Base-by-base conservation (phyloP, 2,888 invertebrate species). In the Eueremaeus valkanovi region DNA sequence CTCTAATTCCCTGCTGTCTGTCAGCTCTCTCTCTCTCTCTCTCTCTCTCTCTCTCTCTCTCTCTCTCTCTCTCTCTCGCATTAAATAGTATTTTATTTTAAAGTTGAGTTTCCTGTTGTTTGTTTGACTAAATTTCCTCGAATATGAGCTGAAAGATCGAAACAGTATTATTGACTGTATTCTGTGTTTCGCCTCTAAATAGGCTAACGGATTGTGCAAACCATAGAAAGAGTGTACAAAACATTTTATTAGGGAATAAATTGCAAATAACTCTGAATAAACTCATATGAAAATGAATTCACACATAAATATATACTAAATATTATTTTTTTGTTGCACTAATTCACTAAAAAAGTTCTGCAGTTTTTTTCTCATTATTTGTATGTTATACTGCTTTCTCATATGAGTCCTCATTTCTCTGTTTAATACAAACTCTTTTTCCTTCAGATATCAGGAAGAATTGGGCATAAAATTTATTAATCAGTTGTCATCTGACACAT, bases 381-480 rank as follows among this genome's bases (percentile, higher is more conserved):
- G 24, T 27, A 24, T 24, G 58, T 29, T 58, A 58, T 58, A 58
- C 2, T 58, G 58, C 58, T 58, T 29, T 58, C 58, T 58, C 58
- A 58, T 58, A 21, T 58, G 58, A 58, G 58, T 5, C 58, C 58
- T 58, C 58, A 24, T 58, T 58, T 58, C 16, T 8, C 6, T 18
- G 18, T 11, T 18, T 24, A 58, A 27, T 27, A 29, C 18, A 24
- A 63, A 31, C 33, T 63, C 16, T 33, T 63, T 63, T 63, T 31
- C 63, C 33, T 63, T n/a, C 27, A 63, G 63, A 63, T 63, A 63
- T 63, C 63, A 63, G 63, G 63, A 63, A 63, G 63, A 63, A 63
- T 24, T 63, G 13, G 29, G 13, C 2, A 33, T 63, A 31, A 63
- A 63, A 63, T 24, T 5, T 55, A 55, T 63, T 63, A 63, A 63